Conservation (phyloP, 2,113 vertebrate species). For the Enhydra lutris region DNA sequence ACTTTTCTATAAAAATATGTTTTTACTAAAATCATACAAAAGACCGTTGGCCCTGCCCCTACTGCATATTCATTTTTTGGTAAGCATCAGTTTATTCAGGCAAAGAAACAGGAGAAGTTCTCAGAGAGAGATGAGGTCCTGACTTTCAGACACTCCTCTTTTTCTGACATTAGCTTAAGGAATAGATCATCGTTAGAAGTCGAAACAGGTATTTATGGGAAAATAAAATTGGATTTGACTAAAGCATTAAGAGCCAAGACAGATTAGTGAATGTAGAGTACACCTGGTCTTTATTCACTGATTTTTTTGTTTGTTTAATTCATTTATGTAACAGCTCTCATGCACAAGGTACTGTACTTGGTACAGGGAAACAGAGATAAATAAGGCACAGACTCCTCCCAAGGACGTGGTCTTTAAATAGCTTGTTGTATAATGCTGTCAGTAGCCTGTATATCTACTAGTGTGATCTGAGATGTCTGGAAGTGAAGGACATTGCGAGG, state of each 20-base stretch:
- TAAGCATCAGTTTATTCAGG: conserved; percentile 65
- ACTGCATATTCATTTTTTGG: conserved; percentile 65
- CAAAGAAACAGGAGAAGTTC: conserved; percentile 58
- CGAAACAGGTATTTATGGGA: conserved; percentile 40
- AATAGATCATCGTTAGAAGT: neutral
- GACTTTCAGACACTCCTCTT: conserved; percentile 26
- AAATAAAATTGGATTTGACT: conserved; percentile 47
- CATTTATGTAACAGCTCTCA: neutral
- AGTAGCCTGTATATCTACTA: neutral
- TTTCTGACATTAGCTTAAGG: conserved; percentile 45
- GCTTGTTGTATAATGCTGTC: neutral
- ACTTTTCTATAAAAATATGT: conserved; percentile 63
- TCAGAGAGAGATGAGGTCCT: conserved; percentile 12
- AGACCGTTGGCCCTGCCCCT: conserved; percentile 45
- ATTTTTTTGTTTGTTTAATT: conserved; percentile 46
- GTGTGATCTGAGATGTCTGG: neutral
- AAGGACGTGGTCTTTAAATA: neutral
- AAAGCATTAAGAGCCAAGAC: conserved; percentile 13
- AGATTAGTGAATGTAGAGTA: conserved; percentile 1
- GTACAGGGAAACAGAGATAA: neutral
- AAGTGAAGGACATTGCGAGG: neutral
- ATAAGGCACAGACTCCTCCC: neutral
- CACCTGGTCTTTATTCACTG: conserved; percentile 10
- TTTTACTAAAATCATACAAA: conserved; percentile 68
- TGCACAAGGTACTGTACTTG: neutral